Evolutionary conservation across 1,140 invertebrate genomes (phyloP).

Genomic region (Apis cerana): DNA sequence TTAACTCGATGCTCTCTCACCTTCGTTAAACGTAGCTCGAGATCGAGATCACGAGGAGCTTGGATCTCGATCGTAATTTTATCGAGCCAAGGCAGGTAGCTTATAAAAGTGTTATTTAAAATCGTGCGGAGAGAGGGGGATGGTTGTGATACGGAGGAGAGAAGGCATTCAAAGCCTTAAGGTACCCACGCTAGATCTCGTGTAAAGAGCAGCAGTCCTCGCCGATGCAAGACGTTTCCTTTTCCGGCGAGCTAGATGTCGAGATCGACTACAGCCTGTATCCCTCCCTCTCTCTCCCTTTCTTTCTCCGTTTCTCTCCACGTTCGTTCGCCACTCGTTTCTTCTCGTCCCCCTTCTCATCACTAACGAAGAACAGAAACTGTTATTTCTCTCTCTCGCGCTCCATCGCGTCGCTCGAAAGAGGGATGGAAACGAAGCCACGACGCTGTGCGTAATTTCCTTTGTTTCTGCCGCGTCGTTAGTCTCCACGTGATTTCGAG

Average conservation of each 20-base stretch:
- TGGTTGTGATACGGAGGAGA: slow-evolving; percentile 19
- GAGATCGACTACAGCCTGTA: slow-evolving; percentile 31
- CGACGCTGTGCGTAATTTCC: slow-evolving; percentile 58
- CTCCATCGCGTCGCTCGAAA: neutral
- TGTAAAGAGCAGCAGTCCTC: slow-evolving; percentile 36
- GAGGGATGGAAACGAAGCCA: slow-evolving; percentile 22
- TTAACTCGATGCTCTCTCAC: neutral
- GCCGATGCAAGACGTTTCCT: slow-evolving; percentile 51
- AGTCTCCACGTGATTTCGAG: slow-evolving; percentile 57
- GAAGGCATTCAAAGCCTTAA: slow-evolving; percentile 38
- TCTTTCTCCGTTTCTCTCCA: too few relatives aligned
- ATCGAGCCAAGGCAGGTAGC: neutral
- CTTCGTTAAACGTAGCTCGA: slow-evolving; percentile 4
- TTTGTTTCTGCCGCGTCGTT: slow-evolving; percentile 63
- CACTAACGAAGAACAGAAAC: slow-evolving; percentile 59
- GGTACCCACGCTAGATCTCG: slow-evolving; percentile 43
- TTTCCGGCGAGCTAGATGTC: slow-evolving; percentile 56
- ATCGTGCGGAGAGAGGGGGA: slow-evolving; percentile 26
- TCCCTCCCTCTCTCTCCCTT: neutral
- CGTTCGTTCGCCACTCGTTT: slow-evolving; percentile 1
- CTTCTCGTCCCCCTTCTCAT: slow-evolving; percentile 28
- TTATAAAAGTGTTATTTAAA: slow-evolving; percentile 46
- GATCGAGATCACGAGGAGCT: neutral
- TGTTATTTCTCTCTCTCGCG: neutral
- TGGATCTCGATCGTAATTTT: slow-evolving; percentile 22